Base-by-base conservation (phyloP, 2,797 vertebrate species). In the Podargus strigoides region DNA sequence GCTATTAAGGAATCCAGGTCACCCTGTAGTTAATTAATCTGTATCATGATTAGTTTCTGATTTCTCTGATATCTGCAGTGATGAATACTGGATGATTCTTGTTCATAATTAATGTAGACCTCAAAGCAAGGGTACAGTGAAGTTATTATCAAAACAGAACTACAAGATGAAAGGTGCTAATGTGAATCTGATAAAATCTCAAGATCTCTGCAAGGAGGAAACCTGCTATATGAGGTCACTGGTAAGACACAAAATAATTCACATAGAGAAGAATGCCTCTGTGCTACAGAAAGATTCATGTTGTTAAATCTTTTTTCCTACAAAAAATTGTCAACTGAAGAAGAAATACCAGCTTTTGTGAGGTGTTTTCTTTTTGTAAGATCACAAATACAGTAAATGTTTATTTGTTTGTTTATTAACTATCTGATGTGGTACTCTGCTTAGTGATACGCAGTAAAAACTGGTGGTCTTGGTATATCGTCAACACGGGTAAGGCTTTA, bases 61-160 rank as follows among this genome's bases (percentile, higher is more conserved):
- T 87, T 91, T 81, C 30, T 80, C 39, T 37, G 28, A 47, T 91
- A 12, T 95, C 75, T 92, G 27, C 67, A 63, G 0, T 85, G 75
- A 50, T 92, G 74, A 87, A 79, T 89, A 41, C 63, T 76, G 68
- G 41, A 82, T 89, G 63, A 49, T 85, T 82, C 50, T 37, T 59
- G 15, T 78, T 86, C 63, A 81, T 89, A 87, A 87, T 93, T 96
- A 85, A 76, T 75, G 36, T 53, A 76, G 74, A 67, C 84, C 77
- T 85, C 63, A 89, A 89, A 93, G 72, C 64, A 89, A 87, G 56
- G 39, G 34, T 20, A 58, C 0, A 0, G 21, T 77, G 42, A 76
- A 73, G n/a, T 62, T 95, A 10, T 59, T 73, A 82, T 82, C 55
- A 59, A 72, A 93, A 76, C 77, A 85, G 77, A 86, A 26, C 44